phyloP scores from a whole-genome alignment of 2,797 vertebrate genomes.

The Odontamblyopus lacepedii region DNA sequence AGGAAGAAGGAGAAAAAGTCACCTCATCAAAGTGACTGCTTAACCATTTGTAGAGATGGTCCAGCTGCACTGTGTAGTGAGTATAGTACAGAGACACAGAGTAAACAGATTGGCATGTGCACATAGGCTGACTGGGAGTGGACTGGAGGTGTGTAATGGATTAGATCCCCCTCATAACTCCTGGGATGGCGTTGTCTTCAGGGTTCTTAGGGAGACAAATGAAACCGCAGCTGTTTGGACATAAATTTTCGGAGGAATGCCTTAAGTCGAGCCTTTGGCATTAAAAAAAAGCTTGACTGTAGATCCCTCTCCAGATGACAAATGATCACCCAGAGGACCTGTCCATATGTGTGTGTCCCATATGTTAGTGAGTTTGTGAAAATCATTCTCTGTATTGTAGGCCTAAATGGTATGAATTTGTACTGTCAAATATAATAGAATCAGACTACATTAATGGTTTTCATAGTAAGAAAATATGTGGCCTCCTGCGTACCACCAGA shows the following conservation, averaged over 20 bases:
- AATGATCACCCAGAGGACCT: conserved; percentile 68
- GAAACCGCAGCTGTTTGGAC: conserved; percentile 78
- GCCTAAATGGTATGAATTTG: neutral
- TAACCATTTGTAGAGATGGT: conserved; percentile 45
- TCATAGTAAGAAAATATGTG: neutral
- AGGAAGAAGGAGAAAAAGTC: conserved; percentile 32
- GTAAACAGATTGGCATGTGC: conserved; percentile 47
- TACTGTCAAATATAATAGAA: neutral
- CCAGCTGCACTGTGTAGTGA: conserved; percentile 56
- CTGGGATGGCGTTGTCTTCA: conserved; percentile 68
- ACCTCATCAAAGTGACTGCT: conserved; percentile 54
- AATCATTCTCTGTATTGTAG: neutral
- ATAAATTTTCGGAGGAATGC: conserved; percentile 81
- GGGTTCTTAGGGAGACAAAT: conserved; percentile 59
- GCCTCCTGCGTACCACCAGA: too few species aligned
- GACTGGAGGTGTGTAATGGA: conserved; percentile 77
- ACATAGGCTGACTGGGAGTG: conserved; percentile 35
- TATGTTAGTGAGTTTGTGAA: conserved; percentile 21
- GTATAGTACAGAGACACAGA: conserved; percentile 38
- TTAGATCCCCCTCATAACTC: conserved; percentile 73
- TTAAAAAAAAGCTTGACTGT: conserved; percentile 63
- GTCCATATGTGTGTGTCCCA: conserved; percentile 30
- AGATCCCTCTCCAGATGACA: conserved; percentile 71
- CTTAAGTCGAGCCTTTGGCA: conserved; percentile 58
- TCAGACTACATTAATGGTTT: neutral